Conservation (phyloP, 2,888 invertebrate genomes). For the Carcina quercana region DNA sequence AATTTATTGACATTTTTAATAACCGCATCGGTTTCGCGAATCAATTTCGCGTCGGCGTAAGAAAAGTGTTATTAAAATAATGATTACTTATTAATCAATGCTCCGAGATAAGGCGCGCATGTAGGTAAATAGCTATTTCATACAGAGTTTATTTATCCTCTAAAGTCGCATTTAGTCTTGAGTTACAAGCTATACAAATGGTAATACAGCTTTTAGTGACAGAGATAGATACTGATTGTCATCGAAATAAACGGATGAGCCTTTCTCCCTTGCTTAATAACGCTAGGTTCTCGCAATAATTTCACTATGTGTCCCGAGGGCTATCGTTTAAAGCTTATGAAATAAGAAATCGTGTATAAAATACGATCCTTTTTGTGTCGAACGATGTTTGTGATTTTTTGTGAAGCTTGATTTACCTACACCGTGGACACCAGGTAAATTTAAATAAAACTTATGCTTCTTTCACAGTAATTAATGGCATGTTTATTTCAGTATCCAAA, state of each 20-base stretch:
- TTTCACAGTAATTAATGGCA: too few species aligned
- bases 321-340: slow-evolving; percentile 66
- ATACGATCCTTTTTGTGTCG: slow-evolving; percentile 28
- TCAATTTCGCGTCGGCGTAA: slow-evolving; percentile 28
- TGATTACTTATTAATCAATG: slow-evolving; percentile 19
- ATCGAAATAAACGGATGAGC: slow-evolving; percentile 52
- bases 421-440: too few species aligned
- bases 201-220: slow-evolving; percentile 46
- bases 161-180: slow-evolving; percentile 34
- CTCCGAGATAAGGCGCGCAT: slow-evolving; percentile 11
- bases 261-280: slow-evolving; percentile 43
- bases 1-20: slow-evolving; percentile 53
- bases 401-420: too few species aligned
- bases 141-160: slow-evolving; percentile 26
- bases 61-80: slow-evolving; percentile 22
- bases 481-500: too few species aligned
- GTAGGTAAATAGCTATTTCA: slow-evolving; percentile 16
- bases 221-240: slow-evolving; percentile 63
- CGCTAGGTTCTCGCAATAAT: slow-evolving; percentile 47
- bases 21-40: slow-evolving; percentile 42
- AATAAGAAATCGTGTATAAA: slow-evolving; percentile 64
- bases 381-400: too few species aligned
- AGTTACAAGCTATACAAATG: slow-evolving; percentile 48
- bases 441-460: too few species aligned
- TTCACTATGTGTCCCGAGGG: slow-evolving; percentile 47